Evolutionary conservation across 2,888 invertebrate species (phyloP), one percentile per base, ranked within the genome.

Genomic region (Heliconius charithonia): DNA sequence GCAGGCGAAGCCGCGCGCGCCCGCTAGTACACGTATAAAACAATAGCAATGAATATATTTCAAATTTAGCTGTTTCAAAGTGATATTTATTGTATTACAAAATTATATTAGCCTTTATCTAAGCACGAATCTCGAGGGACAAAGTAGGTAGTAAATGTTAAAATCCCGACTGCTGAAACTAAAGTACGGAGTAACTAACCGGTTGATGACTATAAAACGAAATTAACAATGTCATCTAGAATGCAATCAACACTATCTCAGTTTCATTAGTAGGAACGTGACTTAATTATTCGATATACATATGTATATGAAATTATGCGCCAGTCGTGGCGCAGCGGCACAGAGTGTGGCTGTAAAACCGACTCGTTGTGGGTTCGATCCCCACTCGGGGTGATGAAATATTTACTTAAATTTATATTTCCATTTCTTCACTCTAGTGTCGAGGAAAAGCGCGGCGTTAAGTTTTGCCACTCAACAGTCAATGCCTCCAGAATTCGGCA

Each of bases 171-270:
- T 41, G 32, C 37, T 67, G 37, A 37, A 67, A 62, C 9, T 41
- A 62, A 25, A 22, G 22, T 22, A 25, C 63, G 13, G 45, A 74
- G 41, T 63, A 63, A 63, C 63, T 63, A 74, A 27, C 74, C 63
- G 62, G 63, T 74, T 74, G 45, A 63, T 63, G 27, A 63, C 41
- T 41, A 45, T 74, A 19, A 74, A 63, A 63, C 22, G 41, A 63
- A 74, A 74, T 74, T 74, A 74, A 63, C 74, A 74, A 45, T 63
- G 74, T 63, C 74, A 74, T 74, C 74, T 74, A 41, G 37, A 27
- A 74, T 74, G 62, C 74, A 74, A 74, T 74, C 63, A 74, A 62
- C 74, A 74, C 27, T 74, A 63, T 62, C 74, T 62, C 41, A 63
- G 37, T 62, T 63, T 63, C 63, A 74, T 74, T 74, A 74, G 63